phyloP scores from a whole-genome alignment of 2,888 invertebrate species.

The Parapristionchus giblindavisi region DNA sequence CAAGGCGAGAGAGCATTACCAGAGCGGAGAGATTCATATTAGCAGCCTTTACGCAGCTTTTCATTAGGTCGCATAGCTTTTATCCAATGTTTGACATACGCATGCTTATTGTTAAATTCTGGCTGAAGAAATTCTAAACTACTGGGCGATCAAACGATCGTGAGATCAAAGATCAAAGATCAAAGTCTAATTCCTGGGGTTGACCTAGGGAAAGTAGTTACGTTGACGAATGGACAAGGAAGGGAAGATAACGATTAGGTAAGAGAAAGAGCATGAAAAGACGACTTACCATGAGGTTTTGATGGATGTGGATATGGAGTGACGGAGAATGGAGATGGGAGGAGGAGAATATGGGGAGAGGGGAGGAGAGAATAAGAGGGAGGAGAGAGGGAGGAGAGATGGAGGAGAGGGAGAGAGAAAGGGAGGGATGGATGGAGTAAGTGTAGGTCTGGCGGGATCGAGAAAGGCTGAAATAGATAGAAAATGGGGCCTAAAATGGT shows the following conservation, averaged over 20 bases:
- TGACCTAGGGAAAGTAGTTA: too few relatives aligned
- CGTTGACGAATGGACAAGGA: neutral
- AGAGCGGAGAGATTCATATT: too few relatives aligned
- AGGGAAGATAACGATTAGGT: neutral
- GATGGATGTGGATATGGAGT: neutral
- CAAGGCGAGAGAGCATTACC: too few relatives aligned
- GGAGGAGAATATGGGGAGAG: neutral
- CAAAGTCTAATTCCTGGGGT: neutral
- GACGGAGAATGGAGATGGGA: neutral
- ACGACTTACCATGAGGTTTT: conserved; percentile 28
- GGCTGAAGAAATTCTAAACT: too few relatives aligned
- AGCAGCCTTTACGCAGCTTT: too few relatives aligned
- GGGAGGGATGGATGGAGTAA: neutral
- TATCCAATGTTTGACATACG: too few relatives aligned
- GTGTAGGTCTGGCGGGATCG: neutral
- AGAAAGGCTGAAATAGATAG: too few relatives aligned
- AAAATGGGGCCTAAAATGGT: too few relatives aligned
- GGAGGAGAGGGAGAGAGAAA: neutral
- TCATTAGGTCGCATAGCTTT: too few relatives aligned
- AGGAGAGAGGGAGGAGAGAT: neutral
- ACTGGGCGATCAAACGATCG: too few relatives aligned
- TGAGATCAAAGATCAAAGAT: conserved; percentile 32
- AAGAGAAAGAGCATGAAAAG: neutral
- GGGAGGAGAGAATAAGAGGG: neutral
- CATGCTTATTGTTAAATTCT: too few relatives aligned